Percentiles rank a stretch among this genome's conserved stretches.
Evolutionary conservation across 2,797 vertebrate genomes (phyloP).

Genomic region (Mus caroli): DNA sequence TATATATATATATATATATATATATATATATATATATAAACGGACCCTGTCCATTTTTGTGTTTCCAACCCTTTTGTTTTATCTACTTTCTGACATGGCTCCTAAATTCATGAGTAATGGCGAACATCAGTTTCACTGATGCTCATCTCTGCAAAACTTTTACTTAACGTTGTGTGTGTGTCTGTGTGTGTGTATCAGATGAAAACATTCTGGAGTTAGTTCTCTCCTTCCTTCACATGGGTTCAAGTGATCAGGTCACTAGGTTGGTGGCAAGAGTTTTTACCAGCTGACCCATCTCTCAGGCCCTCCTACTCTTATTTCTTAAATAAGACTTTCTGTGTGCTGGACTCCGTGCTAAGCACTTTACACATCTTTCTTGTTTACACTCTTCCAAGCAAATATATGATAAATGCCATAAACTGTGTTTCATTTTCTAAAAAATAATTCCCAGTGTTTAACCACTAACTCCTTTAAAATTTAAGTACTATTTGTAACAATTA

Average conservation of each 20-base stretch:
- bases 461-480: not conserved
- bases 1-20: not conserved
- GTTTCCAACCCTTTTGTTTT: not conserved
- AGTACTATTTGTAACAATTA: not conserved
- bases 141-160: not conserved
- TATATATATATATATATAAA: no score
- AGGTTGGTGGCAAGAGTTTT: not conserved
- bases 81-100: not conserved
- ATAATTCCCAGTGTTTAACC: conserved; percentile 20
- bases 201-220: not conserved
- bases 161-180: not conserved
- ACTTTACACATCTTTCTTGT: not conserved
- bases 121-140: not conserved
- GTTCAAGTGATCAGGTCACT: not conserved
- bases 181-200: not conserved
- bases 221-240: not conserved
- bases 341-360: not conserved
- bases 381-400: not conserved
- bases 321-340: not conserved
- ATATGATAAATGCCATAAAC: not conserved
- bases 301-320: not conserved
- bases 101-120: not conserved
- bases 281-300: not conserved
- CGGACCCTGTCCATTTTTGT: not conserved
- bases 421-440: conserved; percentile 20